These are phyloP conservation scores for Caradrina clavipalpis DNA, from an alignment of 2,888 invertebrate genomes.

Conservation along the genomic window DNA sequence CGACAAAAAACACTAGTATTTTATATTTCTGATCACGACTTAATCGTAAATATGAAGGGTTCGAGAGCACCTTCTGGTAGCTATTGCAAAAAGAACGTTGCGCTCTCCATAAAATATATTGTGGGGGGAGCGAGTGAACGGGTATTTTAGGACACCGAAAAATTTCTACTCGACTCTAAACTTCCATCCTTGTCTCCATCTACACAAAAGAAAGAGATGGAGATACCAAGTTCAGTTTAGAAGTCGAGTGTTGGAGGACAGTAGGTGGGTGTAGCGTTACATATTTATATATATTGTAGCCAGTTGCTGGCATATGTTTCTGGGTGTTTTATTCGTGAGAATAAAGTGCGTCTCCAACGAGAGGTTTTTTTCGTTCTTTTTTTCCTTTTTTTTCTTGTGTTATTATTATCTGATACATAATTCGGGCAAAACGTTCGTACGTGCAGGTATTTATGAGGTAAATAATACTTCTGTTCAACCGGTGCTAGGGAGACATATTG, in stretches of 20 bases:
- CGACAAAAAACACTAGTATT: conserved; percentile 86
- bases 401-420: conserved; percentile 69
- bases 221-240: neutral
- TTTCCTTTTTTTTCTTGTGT: conserved; percentile 69
- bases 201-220: conserved; percentile 51
- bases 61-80: conserved; percentile 88
- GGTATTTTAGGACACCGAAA: conserved; percentile 53
- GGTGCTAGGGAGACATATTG: conserved; percentile 56
- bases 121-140: conserved; percentile 68
- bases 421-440: conserved; percentile 63
- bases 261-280: conserved; percentile 71
- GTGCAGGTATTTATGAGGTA: conserved; percentile 68
- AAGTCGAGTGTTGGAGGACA: conserved; percentile 27
- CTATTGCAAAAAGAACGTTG: conserved; percentile 90
- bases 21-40: conserved; percentile 90
- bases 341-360: conserved; percentile 80
- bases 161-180: conserved; percentile 52
- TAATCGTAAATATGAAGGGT: conserved; percentile 91
- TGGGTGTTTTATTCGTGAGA: conserved; percentile 84
- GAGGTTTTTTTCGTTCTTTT: conserved; percentile 63
- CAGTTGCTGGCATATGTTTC: conserved; percentile 86
- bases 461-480: conserved; percentile 62
- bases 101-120: conserved; percentile 90
- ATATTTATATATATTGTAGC: conserved; percentile 83
- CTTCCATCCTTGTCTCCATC: conserved; percentile 53